Evolutionary conservation across 2,888 invertebrate species (phyloP).

Genomic region (Pasiphila rectangulata): DNA sequence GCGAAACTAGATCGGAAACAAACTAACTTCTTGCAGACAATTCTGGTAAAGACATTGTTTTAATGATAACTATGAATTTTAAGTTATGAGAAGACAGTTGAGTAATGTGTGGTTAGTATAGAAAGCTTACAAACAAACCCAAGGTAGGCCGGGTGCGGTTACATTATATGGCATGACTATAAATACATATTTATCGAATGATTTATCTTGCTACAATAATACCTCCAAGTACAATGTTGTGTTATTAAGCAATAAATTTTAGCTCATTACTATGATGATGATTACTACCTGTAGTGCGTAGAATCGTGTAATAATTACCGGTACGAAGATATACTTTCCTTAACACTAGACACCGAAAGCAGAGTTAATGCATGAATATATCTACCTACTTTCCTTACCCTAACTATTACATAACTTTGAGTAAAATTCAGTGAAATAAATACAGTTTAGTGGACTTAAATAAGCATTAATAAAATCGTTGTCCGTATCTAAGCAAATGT

Average conservation of each 20-base stretch:
- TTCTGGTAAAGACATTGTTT: neutral
- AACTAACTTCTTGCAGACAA: too few relatives aligned
- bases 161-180: too few relatives aligned
- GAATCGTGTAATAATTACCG: neutral
- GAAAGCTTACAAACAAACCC: neutral
- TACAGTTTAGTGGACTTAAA: neutral
- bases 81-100: neutral
- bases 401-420: neutral
- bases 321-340: neutral
- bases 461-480: conserved; percentile 3
- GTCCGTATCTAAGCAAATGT: neutral
- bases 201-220: too few relatives aligned
- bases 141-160: neutral
- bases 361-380: conserved; percentile 6
- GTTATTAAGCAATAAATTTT: too few relatives aligned
- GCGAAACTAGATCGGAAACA: conserved; percentile 1
- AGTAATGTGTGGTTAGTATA: neutral
- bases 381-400: neutral
- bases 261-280: neutral
- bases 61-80: neutral
- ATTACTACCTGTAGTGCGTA: neutral
- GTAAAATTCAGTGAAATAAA: neutral
- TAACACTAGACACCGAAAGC: conserved; percentile 21
- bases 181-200: too few relatives aligned
- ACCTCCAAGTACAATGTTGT: too few relatives aligned